phyloP scores from a whole-genome alignment of 2,113 vertebrate species.

The Xenus cinereus region DNA sequence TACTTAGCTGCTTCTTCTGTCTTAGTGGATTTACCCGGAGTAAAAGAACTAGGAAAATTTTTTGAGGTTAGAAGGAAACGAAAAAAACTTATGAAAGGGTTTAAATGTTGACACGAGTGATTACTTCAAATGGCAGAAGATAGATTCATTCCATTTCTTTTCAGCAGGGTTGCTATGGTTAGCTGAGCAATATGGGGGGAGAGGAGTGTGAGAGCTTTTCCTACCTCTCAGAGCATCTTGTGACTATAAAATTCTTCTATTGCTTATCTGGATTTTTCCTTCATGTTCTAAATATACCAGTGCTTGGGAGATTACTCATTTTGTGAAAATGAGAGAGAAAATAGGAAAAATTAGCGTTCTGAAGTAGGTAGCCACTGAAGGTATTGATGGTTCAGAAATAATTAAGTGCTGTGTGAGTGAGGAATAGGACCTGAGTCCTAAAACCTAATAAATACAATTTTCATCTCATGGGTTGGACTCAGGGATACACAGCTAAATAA shows the following conservation, averaged over 20 bases:
- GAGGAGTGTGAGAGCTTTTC: constrained; percentile 40
- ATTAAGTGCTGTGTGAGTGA: neutral
- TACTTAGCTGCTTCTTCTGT: neutral
- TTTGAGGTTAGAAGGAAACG: neutral
- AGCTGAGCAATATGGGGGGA: constrained; percentile 8
- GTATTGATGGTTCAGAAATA: neutral
- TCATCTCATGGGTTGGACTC: neutral
- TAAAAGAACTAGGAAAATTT: neutral
- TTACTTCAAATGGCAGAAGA: neutral
- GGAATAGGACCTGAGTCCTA: neutral
- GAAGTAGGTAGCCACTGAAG: neutral
- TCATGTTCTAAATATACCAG: constrained; percentile 40
- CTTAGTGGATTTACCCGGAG: neutral
- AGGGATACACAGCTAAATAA: neutral
- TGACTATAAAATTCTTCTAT: constrained; percentile 43
- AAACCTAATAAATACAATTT: neutral
- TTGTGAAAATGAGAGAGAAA: neutral
- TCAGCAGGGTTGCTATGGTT: constrained; percentile 58
- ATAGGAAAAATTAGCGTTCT: neutral
- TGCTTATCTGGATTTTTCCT: constrained; percentile 44
- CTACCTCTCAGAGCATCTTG: constrained; percentile 51
- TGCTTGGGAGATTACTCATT: constrained; percentile 30
- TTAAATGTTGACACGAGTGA: neutral
- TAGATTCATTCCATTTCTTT: neutral
- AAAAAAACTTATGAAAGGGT: neutral